Conservation (phyloP, 1,140 invertebrate species). For the Phthorimaea operculella region DNA sequence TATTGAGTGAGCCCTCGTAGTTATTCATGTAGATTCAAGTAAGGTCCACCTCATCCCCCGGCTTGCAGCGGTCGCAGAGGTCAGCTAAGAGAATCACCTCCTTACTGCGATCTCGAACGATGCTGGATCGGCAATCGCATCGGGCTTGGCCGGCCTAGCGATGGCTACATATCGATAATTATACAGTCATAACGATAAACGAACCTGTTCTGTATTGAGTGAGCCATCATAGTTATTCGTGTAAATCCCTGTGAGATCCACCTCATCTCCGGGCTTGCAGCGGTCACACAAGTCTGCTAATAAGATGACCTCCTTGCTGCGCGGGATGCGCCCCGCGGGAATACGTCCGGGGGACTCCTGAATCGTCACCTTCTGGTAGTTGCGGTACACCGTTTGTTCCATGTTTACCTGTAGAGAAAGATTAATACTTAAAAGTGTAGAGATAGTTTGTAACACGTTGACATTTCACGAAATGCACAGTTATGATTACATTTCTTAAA, state of each 20-base stretch:
- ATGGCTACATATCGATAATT: too few species aligned
- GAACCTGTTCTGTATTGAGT: constrained; percentile 89
- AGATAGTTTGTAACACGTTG: too few species aligned
- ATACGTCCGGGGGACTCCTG: constrained; percentile 96
- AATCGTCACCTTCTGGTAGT: constrained; percentile 98
- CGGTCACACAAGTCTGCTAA: constrained; percentile 95
- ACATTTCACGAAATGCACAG: too few species aligned
- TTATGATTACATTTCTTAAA: too few species aligned
- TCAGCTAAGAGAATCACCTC: constrained; percentile 96
- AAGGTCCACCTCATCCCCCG: constrained; percentile 97
- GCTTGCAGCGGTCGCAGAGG: constrained; percentile 96
- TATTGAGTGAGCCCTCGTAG: constrained; percentile 98
- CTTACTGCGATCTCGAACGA: too few species aligned
- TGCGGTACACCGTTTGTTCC: constrained; percentile 97
- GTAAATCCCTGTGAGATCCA: constrained; percentile 95
- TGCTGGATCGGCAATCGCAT: too few species aligned
- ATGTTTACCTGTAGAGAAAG: constrained; percentile 78
- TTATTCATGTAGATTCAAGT: constrained; percentile 97
- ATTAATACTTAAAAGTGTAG: not conserved
- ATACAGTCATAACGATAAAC: too few species aligned
- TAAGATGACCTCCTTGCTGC: constrained; percentile 98
- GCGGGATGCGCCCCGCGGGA: constrained; percentile 94
- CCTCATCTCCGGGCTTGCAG: constrained; percentile 98
- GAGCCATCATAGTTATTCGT: constrained; percentile 98
- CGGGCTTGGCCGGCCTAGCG: too few species aligned